phyloP scores from a whole-genome alignment of 1,140 invertebrate genomes.

The Nasonia giraulti region DNA sequence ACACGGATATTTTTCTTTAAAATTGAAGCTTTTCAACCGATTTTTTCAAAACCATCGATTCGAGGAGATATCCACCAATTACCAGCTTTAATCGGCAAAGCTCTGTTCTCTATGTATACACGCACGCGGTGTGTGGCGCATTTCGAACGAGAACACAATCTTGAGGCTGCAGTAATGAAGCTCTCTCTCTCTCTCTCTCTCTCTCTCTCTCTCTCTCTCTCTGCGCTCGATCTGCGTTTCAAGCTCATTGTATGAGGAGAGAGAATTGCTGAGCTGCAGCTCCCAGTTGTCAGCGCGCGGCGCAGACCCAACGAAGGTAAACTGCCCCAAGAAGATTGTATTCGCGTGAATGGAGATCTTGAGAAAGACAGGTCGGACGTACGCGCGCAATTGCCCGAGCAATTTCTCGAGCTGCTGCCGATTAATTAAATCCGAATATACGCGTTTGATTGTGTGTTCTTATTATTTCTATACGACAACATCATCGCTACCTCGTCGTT shows the following conservation, averaged over 20 bases:
- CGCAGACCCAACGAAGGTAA: slow-evolving; percentile 21
- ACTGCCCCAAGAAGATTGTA: slow-evolving; percentile 24
- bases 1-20: background rate
- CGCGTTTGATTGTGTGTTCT: too few species aligned
- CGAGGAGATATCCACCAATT: background rate
- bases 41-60: background rate
- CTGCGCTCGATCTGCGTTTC: background rate
- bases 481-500: background rate
- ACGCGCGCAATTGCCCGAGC: too few species aligned
- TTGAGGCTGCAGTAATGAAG: slow-evolving; percentile 25
- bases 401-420: too few species aligned
- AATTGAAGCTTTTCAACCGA: background rate
- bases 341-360: slow-evolving; percentile 42
- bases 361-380: background rate
- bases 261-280: background rate
- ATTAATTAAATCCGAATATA: too few species aligned
- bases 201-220: too few species aligned
- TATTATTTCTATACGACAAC: background rate
- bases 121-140: background rate
- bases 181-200: too few species aligned
- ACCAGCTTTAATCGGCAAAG: background rate
- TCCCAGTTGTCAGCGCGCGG: slow-evolving; percentile 6
- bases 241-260: slow-evolving; percentile 3
- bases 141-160: background rate
- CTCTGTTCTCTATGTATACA: background rate